Percentiles rank a stretch among this genome's conserved stretches.
Conservation (phyloP, 2,888 invertebrate genomes). For the Drosophila acutilabella region DNA sequence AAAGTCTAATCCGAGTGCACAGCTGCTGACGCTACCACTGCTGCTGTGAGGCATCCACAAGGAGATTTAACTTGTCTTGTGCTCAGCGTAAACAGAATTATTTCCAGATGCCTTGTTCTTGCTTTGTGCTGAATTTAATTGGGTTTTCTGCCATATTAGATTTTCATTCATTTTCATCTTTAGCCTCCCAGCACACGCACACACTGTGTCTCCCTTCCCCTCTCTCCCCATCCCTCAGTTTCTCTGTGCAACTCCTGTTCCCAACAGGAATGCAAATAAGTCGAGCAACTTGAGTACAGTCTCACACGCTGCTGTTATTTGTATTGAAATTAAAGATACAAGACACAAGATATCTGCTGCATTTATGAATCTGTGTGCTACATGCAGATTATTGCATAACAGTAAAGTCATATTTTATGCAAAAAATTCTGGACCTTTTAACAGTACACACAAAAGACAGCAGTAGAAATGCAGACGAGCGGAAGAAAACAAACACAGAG, state of each 20-base stretch:
- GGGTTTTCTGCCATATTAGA: constrained; percentile 79
- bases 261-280: constrained; percentile 40
- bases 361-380: constrained; percentile 11
- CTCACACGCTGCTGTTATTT: constrained; percentile 6
- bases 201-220: not conserved
- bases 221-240: not conserved
- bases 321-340: constrained; percentile 35
- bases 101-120: constrained; percentile 63
- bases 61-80: constrained; percentile 73
- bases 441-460: constrained; percentile 36
- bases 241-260: not conserved
- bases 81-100: constrained; percentile 68
- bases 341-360: constrained; percentile 8
- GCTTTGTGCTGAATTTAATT: constrained; percentile 74
- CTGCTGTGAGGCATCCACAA: constrained; percentile 30
- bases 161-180: constrained; percentile 57
- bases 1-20: constrained; percentile 17
- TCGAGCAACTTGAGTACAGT: constrained; percentile 8
- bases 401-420: constrained; percentile 40
- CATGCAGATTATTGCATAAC: constrained; percentile 26
- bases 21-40: constrained; percentile 40
- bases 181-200: constrained; percentile 13
- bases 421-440: constrained; percentile 48
- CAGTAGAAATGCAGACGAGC: constrained; percentile 4
- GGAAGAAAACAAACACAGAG: constrained; percentile 4